phyloP scores from a whole-genome alignment of 2,113 vertebrate genomes.

The Etheostoma spectabile region DNA sequence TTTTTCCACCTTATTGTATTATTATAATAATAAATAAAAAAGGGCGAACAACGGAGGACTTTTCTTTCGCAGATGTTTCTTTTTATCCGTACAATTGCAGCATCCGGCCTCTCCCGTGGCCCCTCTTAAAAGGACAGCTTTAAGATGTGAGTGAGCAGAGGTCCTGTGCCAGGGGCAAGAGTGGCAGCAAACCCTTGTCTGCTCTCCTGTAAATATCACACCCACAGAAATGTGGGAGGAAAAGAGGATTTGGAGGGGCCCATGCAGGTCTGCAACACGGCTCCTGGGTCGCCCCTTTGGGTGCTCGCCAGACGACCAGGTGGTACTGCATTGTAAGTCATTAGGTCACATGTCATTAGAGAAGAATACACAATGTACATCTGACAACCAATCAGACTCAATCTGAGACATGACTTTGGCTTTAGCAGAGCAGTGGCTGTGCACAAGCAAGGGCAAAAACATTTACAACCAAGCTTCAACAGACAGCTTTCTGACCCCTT shows the following conservation, averaged over 20 bases:
- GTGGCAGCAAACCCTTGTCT: slow-evolving; percentile 73
- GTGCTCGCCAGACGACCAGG: slow-evolving; percentile 69
- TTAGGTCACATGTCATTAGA: slow-evolving; percentile 9
- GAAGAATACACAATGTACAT: slow-evolving; percentile 29
- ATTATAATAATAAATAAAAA: slow-evolving; percentile 84
- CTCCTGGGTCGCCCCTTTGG: slow-evolving; percentile 54
- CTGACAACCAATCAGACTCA: slow-evolving; percentile 6
- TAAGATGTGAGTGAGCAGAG: slow-evolving; percentile 52
- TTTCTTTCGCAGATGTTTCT: slow-evolving; percentile 85
- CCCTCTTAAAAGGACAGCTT: slow-evolving; percentile 61
- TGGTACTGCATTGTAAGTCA: slow-evolving; percentile 57
- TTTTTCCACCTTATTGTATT: slow-evolving; percentile 78
- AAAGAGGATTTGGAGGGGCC: slow-evolving; percentile 77
- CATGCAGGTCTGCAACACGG: slow-evolving; percentile 49
- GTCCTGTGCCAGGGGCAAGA: slow-evolving; percentile 72
- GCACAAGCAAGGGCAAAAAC: neutral
- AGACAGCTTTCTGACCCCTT: neutral
- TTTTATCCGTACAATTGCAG: slow-evolving; percentile 75
- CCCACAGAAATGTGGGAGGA: slow-evolving; percentile 64
- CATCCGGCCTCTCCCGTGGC: slow-evolving; percentile 65
- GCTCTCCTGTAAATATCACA: slow-evolving; percentile 72
- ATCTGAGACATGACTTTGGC: neutral
- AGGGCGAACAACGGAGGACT: slow-evolving; percentile 71
- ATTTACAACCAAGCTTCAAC: neutral
- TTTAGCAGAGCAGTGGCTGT: neutral